Percentiles rank a stretch among this genome's conserved stretches.
Conservation (phyloP, 2,797 vertebrate species). For the Thripadectes ignobilis region DNA sequence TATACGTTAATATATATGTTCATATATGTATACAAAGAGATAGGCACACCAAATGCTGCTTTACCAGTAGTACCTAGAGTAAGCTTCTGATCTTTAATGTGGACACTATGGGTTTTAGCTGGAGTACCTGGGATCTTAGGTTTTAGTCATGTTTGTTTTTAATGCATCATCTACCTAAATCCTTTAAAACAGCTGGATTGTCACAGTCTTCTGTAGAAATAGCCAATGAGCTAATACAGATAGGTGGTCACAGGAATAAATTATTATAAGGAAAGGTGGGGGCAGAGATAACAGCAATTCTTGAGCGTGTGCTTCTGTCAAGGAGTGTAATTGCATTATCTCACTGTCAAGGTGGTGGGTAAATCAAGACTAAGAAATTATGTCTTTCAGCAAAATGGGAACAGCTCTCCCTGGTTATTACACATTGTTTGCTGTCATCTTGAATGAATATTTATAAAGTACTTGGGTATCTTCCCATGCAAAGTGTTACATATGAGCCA, state of each 20-base stretch:
- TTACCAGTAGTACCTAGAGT: neutral
- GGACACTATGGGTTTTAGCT: neutral
- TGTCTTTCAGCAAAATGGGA: neutral
- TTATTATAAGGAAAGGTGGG: neutral
- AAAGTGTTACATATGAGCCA: neutral
- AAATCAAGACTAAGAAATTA: neutral
- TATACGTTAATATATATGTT: too few species aligned
- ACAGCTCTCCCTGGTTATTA: neutral
- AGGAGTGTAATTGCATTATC: neutral
- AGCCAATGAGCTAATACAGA: neutral
- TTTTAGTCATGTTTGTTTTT: neutral
- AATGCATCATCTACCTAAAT: neutral
- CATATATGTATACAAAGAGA: neutral
- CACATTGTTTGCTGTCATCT: neutral
- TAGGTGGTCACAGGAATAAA: neutral
- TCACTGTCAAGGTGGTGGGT: neutral
- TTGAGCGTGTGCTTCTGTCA: neutral
- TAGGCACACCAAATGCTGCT: neutral
- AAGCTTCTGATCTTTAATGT: neutral
- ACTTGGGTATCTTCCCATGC: neutral
- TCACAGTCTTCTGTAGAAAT: neutral
- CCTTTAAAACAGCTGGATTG: neutral
- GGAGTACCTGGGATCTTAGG: neutral
- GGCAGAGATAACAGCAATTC: neutral
- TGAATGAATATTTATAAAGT: neutral